Evolutionary conservation across 2,797 vertebrate genomes (phyloP).

Genomic region (Euphonia xanthogaster): DNA sequence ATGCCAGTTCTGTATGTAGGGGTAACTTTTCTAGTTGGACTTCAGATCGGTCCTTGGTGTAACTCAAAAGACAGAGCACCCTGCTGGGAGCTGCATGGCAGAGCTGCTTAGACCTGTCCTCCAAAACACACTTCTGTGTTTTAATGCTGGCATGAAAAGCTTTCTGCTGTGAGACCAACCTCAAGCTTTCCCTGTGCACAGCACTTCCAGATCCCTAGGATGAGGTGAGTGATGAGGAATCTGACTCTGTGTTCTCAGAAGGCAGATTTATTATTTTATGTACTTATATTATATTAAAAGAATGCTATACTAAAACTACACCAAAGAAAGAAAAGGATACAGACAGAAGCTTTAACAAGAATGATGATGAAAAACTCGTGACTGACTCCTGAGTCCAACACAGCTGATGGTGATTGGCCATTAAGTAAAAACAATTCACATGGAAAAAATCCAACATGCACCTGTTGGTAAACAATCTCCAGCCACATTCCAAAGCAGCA

Average conservation of each 20-base stretch:
- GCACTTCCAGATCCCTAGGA: background rate
- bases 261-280: background rate
- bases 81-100: background rate
- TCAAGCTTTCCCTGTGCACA: rapidly evolving
- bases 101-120: background rate
- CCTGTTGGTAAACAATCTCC: background rate
- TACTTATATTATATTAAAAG: background rate
- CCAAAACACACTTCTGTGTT: background rate
- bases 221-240: background rate
- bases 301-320: background rate
- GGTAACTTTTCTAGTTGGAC: background rate
- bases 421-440: background rate
- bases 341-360: background rate
- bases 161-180: rapidly evolving
- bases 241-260: background rate
- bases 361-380: background rate
- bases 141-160: background rate
- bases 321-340: background rate
- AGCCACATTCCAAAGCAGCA: background rate
- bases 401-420: background rate
- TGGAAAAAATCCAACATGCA: background rate
- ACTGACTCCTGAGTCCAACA: background rate
- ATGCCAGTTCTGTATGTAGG: background rate
- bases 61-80: background rate
- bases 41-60: background rate